Conservation (phyloP, 23 tunicate genomes). For the Botrylloides violaceus region DNA sequence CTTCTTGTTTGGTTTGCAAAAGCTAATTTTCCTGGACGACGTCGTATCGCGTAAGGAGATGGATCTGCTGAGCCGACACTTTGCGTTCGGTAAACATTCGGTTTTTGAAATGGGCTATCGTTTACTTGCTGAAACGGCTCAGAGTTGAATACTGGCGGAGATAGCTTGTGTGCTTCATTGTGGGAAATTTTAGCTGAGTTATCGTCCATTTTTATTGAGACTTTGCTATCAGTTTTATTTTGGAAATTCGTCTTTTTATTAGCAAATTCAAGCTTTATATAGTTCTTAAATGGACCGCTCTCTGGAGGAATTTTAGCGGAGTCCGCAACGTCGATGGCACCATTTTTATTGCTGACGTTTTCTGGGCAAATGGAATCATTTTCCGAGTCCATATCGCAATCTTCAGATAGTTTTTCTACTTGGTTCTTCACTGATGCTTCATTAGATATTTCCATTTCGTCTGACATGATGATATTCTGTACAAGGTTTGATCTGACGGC, state of each 20-base stretch:
- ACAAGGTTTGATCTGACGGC: too few relatives aligned
- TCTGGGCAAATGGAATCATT: neutral
- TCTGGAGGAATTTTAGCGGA: neutral
- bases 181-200: neutral
- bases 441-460: neutral
- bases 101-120: conserved; percentile 23
- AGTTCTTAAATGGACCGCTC: neutral
- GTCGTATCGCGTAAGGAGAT: conserved; percentile 9
- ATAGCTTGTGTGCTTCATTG: neutral
- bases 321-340: neutral
- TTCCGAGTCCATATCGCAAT: neutral
- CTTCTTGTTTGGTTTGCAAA: conserved; percentile 17
- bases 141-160: conserved; percentile 17
- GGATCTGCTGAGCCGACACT: conserved; percentile 11
- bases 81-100: conserved; percentile 22
- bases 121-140: conserved; percentile 1
- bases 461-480: too few relatives aligned
- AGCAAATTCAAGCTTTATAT: neutral
- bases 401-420: neutral
- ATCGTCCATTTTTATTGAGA: neutral
- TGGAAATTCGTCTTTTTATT: neutral
- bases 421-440: neutral
- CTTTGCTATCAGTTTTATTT: neutral
- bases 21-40: conserved; percentile 12
- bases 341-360: neutral